Evolutionary conservation across 2,888 invertebrate genomes (phyloP).

Genomic region (Marronus borbonicus): DNA sequence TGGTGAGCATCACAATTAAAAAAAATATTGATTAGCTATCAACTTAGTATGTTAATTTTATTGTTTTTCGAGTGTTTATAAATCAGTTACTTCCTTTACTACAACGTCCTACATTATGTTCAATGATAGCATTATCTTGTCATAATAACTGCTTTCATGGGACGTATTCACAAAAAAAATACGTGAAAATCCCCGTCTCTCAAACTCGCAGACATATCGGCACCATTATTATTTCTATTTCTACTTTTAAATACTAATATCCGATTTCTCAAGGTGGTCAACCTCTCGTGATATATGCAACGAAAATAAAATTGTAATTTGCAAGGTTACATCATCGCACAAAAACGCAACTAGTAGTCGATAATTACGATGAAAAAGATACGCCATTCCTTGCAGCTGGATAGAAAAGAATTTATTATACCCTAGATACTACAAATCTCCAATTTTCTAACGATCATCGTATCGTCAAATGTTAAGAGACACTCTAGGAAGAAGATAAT

Average conservation of each 20-base stretch:
- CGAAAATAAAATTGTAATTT: slow-evolving; percentile 43
- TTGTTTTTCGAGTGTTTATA: too few relatives aligned
- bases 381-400: neutral
- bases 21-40: too few relatives aligned
- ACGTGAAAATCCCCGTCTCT: neutral
- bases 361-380: slow-evolving; percentile 19
- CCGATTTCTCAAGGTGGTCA: slow-evolving; percentile 42
- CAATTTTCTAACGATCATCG: neutral
- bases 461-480: too few relatives aligned
- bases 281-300: slow-evolving; percentile 34
- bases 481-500: too few relatives aligned
- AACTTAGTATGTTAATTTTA: too few relatives aligned
- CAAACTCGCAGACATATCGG: neutral
- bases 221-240: slow-evolving; percentile 6
- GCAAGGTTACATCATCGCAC: slow-evolving; percentile 35
- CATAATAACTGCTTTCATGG: neutral
- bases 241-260: slow-evolving; percentile 9
- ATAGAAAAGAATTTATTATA: slow-evolving; percentile 9
- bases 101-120: too few relatives aligned
- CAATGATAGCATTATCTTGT: too few relatives aligned
- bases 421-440: neutral
- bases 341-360: slow-evolving; percentile 29
- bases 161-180: neutral
- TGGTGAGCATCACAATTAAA: too few relatives aligned
- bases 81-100: too few relatives aligned